Conservation (phyloP, 2,113 vertebrate genomes). For the Callorhinus ursinus region DNA sequence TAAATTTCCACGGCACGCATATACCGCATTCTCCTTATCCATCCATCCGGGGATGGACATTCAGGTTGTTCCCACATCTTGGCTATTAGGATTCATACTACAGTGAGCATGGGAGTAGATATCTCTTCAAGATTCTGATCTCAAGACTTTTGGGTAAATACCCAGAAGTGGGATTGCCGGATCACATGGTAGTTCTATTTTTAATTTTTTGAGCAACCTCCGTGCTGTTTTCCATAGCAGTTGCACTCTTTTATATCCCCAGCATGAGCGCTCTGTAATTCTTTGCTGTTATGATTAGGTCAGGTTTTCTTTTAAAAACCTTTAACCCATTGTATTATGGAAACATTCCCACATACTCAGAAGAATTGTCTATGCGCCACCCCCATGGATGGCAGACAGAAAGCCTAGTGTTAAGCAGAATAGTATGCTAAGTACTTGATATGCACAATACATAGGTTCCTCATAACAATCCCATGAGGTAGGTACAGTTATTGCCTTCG, state of each 20-base stretch:
- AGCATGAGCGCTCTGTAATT: fast-evolving
- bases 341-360: background rate
- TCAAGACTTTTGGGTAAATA: background rate
- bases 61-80: background rate
- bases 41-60: background rate
- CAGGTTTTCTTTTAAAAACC: background rate
- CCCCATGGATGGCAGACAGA: background rate
- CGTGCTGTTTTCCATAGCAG: background rate
- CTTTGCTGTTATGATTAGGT: background rate
- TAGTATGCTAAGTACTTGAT: background rate
- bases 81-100: background rate
- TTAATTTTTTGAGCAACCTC: background rate
- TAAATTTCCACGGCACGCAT: background rate
- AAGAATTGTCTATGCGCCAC: background rate
- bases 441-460: too few relatives aligned
- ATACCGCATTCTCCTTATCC: background rate
- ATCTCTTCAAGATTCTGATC: background rate
- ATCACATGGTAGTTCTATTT: background rate
- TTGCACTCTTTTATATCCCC: background rate
- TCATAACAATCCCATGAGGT: background rate
- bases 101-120: fast-evolving
- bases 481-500: background rate
- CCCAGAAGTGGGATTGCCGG: background rate
- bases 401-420: background rate
- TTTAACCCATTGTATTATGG: background rate